Conservation (phyloP, 1,140 invertebrate genomes). For the Drosophila prosaltans region DNA sequence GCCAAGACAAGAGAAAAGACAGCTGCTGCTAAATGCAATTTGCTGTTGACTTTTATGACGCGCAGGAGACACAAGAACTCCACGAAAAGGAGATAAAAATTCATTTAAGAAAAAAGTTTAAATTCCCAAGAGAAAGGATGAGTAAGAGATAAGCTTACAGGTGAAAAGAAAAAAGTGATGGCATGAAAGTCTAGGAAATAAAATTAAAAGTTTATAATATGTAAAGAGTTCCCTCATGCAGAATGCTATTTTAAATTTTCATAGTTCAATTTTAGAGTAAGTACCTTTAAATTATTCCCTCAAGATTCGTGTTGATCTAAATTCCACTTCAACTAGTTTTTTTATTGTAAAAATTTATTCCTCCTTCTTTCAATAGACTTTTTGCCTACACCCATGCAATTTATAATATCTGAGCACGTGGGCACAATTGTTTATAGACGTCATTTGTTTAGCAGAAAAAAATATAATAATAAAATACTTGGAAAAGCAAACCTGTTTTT, state of each 20-base stretch:
- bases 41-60: slow-evolving; percentile 57
- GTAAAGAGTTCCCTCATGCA: not conserved
- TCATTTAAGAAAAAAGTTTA: slow-evolving; percentile 29
- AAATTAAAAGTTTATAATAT: slow-evolving; percentile 18
- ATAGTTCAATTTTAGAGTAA: not conserved
- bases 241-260: not conserved
- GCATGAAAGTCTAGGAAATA: slow-evolving; percentile 1
- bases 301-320: too few species aligned
- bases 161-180: slow-evolving; percentile 43
- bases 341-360: too few species aligned
- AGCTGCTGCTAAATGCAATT: slow-evolving; percentile 41
- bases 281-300: not conserved
- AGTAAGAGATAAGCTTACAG: slow-evolving; percentile 43
- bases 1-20: slow-evolving; percentile 18
- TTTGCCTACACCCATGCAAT: not conserved
- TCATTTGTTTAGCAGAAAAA: not conserved
- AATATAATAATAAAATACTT: not conserved
- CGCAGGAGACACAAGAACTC: slow-evolving; percentile 38
- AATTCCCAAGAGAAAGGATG: slow-evolving; percentile 24
- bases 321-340: too few species aligned
- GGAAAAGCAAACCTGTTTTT: not conserved
- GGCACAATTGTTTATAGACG: slow-evolving; percentile 2
- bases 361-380: not conserved
- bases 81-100: slow-evolving; percentile 22
- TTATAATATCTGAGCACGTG: not conserved